phyloP scores from a whole-genome alignment of 2,797 vertebrate genomes.

The Petrocephalus sullivani region DNA sequence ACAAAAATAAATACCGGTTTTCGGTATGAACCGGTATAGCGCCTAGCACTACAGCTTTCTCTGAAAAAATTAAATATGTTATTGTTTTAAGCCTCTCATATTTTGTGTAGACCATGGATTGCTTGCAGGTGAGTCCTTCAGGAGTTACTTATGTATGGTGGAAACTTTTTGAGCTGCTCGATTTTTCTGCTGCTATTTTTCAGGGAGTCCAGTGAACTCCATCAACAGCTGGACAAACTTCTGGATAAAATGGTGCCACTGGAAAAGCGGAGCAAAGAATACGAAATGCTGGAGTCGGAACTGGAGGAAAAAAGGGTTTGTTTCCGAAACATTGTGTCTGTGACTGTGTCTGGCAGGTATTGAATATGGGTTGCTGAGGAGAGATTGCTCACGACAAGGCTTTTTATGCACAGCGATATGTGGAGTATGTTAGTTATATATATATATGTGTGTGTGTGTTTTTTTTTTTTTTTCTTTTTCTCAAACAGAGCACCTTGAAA shows the following conservation, averaged over 20 bases:
- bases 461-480: not conserved
- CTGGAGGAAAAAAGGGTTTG: slow-evolving; percentile 82
- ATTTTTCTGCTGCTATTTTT: not conserved
- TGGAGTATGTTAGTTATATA: not conserved
- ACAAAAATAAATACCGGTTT: too few relatives aligned
- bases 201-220: slow-evolving; percentile 78
- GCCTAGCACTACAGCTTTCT: not conserved
- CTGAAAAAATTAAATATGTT: not conserved
- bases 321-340: not conserved
- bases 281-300: slow-evolving; percentile 72
- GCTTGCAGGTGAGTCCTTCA: not conserved
- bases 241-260: slow-evolving; percentile 71
- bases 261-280: slow-evolving; percentile 75
- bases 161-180: not conserved
- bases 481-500: slow-evolving; percentile 67
- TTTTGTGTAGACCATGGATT: not conserved
- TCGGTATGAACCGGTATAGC: too few relatives aligned
- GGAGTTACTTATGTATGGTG: not conserved
- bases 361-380: not conserved
- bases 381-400: not conserved
- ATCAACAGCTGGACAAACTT: slow-evolving; percentile 81
- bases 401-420: not conserved
- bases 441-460: too few relatives aligned
- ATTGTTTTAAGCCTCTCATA: not conserved
- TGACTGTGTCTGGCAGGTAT: not conserved